Conservation (phyloP, 2,888 invertebrate species). For the Drosophila gaucha region DNA sequence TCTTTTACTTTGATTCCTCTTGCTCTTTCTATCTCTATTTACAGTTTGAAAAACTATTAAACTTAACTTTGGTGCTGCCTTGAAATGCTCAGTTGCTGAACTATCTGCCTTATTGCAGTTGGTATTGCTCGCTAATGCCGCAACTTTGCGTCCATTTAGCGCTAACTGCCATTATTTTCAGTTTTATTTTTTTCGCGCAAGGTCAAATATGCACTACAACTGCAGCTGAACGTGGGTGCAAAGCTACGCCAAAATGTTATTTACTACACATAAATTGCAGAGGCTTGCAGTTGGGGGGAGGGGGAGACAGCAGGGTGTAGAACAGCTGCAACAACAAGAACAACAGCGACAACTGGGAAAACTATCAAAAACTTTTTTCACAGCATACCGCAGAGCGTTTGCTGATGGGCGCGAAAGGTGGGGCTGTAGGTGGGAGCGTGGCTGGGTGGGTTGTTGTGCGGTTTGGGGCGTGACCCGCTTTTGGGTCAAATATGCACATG, state of each 20-base stretch:
- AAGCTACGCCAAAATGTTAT: slow-evolving; percentile 67
- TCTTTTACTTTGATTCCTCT: background rate
- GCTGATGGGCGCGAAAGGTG: slow-evolving; percentile 36
- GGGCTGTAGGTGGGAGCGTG: background rate
- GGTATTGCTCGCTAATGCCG: slow-evolving; percentile 58
- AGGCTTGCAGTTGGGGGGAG: background rate
- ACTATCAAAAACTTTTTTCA: slow-evolving; percentile 59
- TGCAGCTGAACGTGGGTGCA: slow-evolving; percentile 22
- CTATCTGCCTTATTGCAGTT: slow-evolving; percentile 58
- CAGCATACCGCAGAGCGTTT: slow-evolving; percentile 65
- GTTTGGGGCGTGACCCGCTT: slow-evolving; percentile 27
- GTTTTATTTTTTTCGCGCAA: slow-evolving; percentile 62
- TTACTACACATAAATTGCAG: slow-evolving; percentile 75
- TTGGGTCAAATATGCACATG: slow-evolving; percentile 74
- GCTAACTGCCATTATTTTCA: slow-evolving; percentile 72
- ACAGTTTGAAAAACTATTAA: slow-evolving; percentile 4
- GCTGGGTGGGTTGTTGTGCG: background rate
- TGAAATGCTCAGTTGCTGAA: slow-evolving; percentile 18
- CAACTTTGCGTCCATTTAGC: slow-evolving; percentile 70
- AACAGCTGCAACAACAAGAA: slow-evolving; percentile 21
- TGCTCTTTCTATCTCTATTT: too few species aligned
- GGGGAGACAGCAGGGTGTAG: background rate
- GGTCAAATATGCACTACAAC: slow-evolving; percentile 56
- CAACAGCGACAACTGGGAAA: slow-evolving; percentile 53
- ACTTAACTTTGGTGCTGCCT: background rate